These are phyloP conservation scores for Pantala flavescens DNA, from an alignment of 1,140 invertebrate genomes.

Conservation along the genomic window DNA sequence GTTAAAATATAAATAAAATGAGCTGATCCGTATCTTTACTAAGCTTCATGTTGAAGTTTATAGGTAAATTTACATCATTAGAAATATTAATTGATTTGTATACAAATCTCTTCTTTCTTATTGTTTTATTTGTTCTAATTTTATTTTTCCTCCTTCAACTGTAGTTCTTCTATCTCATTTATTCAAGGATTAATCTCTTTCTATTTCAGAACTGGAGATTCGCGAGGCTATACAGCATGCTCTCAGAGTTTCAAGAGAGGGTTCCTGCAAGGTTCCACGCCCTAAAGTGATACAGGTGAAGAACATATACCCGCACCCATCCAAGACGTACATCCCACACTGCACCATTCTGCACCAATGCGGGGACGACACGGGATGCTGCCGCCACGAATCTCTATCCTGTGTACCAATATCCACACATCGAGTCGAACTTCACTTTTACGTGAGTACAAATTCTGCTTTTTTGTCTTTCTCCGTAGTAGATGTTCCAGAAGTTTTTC, in stretches of 20 bases:
- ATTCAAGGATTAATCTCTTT: too few species aligned
- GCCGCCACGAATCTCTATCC: constrained; percentile 44
- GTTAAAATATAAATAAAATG: too few species aligned
- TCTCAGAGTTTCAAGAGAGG: constrained; percentile 44
- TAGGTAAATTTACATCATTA: too few species aligned
- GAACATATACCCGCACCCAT: constrained; percentile 50
- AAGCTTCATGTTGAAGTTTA: too few species aligned
- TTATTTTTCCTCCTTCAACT: too few species aligned
- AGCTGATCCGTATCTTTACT: too few species aligned
- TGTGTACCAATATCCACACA: constrained; percentile 55
- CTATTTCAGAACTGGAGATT: constrained; percentile 29
- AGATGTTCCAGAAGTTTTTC: too few species aligned
- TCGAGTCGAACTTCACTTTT: constrained; percentile 55
- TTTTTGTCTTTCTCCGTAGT: background rate
- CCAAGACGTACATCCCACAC: constrained; percentile 58
- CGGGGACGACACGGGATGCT: constrained; percentile 67
- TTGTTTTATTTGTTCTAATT: too few species aligned
- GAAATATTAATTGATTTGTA: too few species aligned
- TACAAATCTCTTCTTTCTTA: too few species aligned
- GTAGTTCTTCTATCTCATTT: too few species aligned
- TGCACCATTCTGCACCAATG: constrained; percentile 64
- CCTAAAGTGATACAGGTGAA: constrained; percentile 49
- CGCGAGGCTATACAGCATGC: constrained; percentile 45
- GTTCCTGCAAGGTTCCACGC: constrained; percentile 48
- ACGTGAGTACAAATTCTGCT: constrained; percentile 45